Base-by-base conservation (phyloP, 2,797 vertebrate species). In the Buphagus erythrorhynchus region DNA sequence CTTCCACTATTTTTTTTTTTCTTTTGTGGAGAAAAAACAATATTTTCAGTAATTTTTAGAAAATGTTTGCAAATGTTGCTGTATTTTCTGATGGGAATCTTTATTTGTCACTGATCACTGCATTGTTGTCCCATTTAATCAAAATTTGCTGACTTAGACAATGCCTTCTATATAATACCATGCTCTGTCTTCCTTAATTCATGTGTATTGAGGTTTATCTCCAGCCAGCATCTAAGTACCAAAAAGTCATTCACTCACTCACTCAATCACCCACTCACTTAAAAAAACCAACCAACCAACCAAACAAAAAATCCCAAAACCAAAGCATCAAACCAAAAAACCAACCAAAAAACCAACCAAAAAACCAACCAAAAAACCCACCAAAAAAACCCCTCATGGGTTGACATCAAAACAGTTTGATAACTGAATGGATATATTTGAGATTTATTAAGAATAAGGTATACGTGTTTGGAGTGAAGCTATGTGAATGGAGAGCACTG, bases 11-110 rank as follows among this genome's bases (percentile, higher is more conserved):
- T 55, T 18, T 11, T n/a, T n/a, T n/a, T 45, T 25, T 46, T n/a
- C 8, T 24, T 33, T 11, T 29, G 5, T 43, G 18, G 2, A 45
- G 17, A 28, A 45, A 63, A 57, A 13, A 0, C 9, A 21, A 6
- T 68, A 11, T 9, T 48, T 68, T 78, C 16, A 29, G 4, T 31
- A 1, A 69, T 45, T 61, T 49, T 59, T 46, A 73, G 38, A 66
- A 69, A 78, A 58, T n/a, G 2, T 31, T 72, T 45, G 21, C 31
- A 63, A 81, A 31, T 55, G 8, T 35, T 81, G 22, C 36, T 46
- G 5, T 54, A 21, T 17, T 71, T 13, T 90, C 58, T 79, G 9
- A 17, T 54, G 13, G 13, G 5, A 58, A 29, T 12, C 12, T 65
- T 59, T 65, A 8, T 73, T 57, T 85, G 17, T 75, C 35, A 57